Percentiles rank a stretch among this genome's conserved stretches.
phyloP scores from a whole-genome alignment of 2,797 vertebrate species.

The Danio jaintianensis region DNA sequence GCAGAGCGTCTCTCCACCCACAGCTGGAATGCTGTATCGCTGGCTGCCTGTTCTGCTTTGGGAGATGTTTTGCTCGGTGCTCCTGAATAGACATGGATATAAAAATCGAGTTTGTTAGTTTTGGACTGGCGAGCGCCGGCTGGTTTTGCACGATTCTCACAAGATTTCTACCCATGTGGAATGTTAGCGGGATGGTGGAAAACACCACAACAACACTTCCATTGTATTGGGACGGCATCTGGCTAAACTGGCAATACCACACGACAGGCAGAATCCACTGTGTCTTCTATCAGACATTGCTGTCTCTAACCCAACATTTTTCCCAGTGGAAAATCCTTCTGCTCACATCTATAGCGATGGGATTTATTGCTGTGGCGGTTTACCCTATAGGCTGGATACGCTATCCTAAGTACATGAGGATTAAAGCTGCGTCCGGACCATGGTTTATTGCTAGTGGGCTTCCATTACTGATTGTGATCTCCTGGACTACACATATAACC shows the following conservation, averaged over 20 bases:
- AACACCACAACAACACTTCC: slow-evolving; percentile 89
- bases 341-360: slow-evolving; percentile 80
- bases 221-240: slow-evolving; percentile 94
- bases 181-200: slow-evolving; percentile 85
- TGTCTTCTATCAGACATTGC: slow-evolving; percentile 88
- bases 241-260: slow-evolving; percentile 92
- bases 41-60: slow-evolving; percentile 58
- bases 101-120: slow-evolving; percentile 69
- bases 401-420: slow-evolving; percentile 73
- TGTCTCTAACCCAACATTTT: slow-evolving; percentile 88
- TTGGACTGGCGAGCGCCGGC: slow-evolving; percentile 80
- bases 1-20: slow-evolving; percentile 55
- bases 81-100: slow-evolving; percentile 66
- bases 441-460: slow-evolving; percentile 83
- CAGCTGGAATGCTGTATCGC: slow-evolving; percentile 70
- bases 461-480: slow-evolving; percentile 85
- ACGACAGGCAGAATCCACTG: slow-evolving; percentile 94
- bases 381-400: slow-evolving; percentile 80
- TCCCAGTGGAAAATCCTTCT: slow-evolving; percentile 86
- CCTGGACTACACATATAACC: slow-evolving; percentile 89
- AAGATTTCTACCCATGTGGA: slow-evolving; percentile 91
- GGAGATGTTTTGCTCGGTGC: slow-evolving; percentile 57
- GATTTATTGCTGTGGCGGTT: slow-evolving; percentile 76
- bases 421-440: slow-evolving; percentile 82
- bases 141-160: slow-evolving; percentile 88